Evolutionary conservation across 2,888 invertebrate genomes (phyloP), one percentile per base, ranked within the genome.

Genomic region (Heliconius aoede): DNA sequence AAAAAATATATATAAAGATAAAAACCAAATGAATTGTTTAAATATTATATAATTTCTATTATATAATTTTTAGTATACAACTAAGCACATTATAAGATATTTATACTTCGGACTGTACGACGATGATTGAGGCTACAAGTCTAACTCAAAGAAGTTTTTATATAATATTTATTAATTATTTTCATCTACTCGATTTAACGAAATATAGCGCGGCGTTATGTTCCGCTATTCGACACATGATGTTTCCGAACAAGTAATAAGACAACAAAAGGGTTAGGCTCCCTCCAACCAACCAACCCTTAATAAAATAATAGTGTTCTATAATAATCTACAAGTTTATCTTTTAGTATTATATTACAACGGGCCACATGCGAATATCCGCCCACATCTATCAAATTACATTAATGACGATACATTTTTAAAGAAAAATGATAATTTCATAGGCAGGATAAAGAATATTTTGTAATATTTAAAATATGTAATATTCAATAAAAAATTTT

Each of bases 311-410:
- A 3, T n/a, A 55, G n/a, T 55, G 4, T 55, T n/a, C 26, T 26
- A 60, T 15, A 26, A 26, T 60, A 60, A 60, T 21, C 32, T n/a
- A 32, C 11, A 15, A 32, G 32, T 32, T 11, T 64, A 32, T 13
- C 30, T 64, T 46, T n/a, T 5, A 28, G n/a, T 68, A 68, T 68
- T 51, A 40, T 46, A 68, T 51, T 30, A 68, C 68, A 46, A 18
- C n/a, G 11, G 28, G 28, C 28, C 64, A 46, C 46, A 13, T 51
- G 68, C 46, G n/a, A 68, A 26, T 51, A 67, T 28, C 67, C 67
- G 28, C 67, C 67, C 67, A 67, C 46, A 18, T 40, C 40, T 67
- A 28, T 51, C 68, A 28, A 4, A 68, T 68, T 68, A 51, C 28
- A 28, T 68, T 13, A 28, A 28, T 13, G n/a, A n/a, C 21, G 11